Conservation (phyloP, 2,888 invertebrate species). For the Athripsodes cinereus region DNA sequence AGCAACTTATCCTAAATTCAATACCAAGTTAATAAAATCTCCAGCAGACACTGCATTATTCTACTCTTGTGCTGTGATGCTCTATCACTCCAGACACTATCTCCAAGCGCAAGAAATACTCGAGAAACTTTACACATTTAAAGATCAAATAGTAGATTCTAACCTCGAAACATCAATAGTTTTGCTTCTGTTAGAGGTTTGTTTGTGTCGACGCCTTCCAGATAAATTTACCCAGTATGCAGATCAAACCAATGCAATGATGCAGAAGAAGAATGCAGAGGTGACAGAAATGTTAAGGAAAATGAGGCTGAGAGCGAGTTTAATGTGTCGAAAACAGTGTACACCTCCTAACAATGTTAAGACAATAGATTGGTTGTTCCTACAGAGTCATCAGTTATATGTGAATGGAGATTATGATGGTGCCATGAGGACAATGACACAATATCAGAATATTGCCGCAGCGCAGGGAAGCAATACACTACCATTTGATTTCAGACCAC, state of each 20-base stretch:
- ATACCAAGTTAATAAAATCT: constrained; percentile 34
- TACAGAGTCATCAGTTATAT: constrained; percentile 44
- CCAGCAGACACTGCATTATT: constrained; percentile 44
- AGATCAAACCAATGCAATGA: constrained; percentile 33
- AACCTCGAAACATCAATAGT: constrained; percentile 40
- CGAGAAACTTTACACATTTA: constrained; percentile 40
- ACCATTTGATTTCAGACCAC: constrained; percentile 47
- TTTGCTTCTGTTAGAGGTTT: constrained; percentile 41
- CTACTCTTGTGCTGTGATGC: constrained; percentile 73
- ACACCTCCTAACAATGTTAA: constrained; percentile 36
- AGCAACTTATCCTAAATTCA: constrained; percentile 39
- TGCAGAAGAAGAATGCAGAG: constrained; percentile 13
- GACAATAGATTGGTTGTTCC: constrained; percentile 44
- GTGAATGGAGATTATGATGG: constrained; percentile 44
- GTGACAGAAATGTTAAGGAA: constrained; percentile 39
- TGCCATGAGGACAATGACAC: constrained; percentile 39
- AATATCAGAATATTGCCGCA: constrained; percentile 39
- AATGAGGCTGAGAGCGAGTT: constrained; percentile 40
- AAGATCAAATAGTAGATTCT: constrained; percentile 32
- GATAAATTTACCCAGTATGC: constrained; percentile 42
- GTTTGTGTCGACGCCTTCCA: constrained; percentile 43
- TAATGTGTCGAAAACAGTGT: constrained; percentile 36
- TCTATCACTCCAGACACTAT: constrained; percentile 72
- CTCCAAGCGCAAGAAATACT: constrained; percentile 53
- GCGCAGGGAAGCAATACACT: constrained; percentile 37